A percentile compares a stretch with the other conserved stretches of the same genome.
Conservation (phyloP, 2,888 invertebrate genomes). For the Myathropa florea region DNA sequence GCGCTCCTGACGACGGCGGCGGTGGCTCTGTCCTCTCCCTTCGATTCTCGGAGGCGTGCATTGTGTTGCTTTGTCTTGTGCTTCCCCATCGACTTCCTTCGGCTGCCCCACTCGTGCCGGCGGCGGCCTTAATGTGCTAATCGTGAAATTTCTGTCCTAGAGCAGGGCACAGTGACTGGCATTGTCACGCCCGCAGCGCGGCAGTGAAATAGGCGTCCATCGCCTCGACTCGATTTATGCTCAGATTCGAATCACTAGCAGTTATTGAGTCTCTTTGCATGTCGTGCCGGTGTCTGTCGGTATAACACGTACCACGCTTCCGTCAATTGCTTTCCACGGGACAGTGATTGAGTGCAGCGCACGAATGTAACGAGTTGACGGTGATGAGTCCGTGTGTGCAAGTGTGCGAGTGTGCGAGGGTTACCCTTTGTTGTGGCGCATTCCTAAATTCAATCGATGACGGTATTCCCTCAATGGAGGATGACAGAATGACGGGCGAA, state of each 20-base stretch:
- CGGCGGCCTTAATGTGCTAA: conserved; percentile 55
- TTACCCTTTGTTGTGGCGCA: conserved; percentile 44
- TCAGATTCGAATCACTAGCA: conserved; percentile 61
- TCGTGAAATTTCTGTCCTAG: conserved; percentile 69
- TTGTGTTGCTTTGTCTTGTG: conserved; percentile 2
- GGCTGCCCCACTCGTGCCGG: background rate
- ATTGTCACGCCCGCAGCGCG: conserved; percentile 65
- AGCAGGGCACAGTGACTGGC: conserved; percentile 39
- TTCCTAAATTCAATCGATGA: conserved; percentile 51
- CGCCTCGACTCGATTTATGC: conserved; percentile 59
- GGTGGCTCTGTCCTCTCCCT: conserved; percentile 6
- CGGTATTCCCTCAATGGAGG: conserved; percentile 10
- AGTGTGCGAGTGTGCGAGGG: conserved; percentile 12
- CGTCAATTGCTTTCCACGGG: conserved; percentile 50
- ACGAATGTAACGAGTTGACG: conserved; percentile 44
- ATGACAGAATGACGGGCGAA: conserved; percentile 25
- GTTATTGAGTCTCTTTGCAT: conserved; percentile 70
- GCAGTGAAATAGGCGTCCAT: conserved; percentile 50
- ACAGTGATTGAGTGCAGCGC: conserved; percentile 56
- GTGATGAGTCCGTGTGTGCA: background rate
- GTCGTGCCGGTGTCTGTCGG: conserved; percentile 13
- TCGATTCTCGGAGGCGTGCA: conserved; percentile 33
- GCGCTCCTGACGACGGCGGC: conserved; percentile 38
- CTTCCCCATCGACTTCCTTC: background rate
- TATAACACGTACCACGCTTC: conserved; percentile 42